A percentile compares a stretch with the other conserved stretches of the same genome.
Conservation (phyloP, 2,888 invertebrate species). For the Choristoneura rosaceana region DNA sequence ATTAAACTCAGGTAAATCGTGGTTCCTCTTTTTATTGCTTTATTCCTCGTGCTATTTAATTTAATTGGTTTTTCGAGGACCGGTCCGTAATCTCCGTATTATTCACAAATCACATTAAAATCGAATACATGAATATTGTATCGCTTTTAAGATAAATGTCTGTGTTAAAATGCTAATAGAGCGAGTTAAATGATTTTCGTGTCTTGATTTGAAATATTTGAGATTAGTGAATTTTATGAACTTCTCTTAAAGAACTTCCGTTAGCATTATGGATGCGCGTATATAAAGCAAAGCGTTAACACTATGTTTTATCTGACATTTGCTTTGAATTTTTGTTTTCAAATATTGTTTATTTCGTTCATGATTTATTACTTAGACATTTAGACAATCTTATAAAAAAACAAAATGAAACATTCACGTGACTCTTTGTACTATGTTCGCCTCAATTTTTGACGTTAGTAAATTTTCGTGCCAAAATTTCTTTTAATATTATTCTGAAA, state of each 20-base stretch:
- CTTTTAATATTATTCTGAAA: slow-evolving; percentile 15
- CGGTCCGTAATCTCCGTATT: slow-evolving; percentile 45
- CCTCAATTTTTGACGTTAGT: neutral
- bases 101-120: slow-evolving; percentile 43
- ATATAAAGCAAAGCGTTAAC: slow-evolving; percentile 52
- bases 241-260: slow-evolving; percentile 59
- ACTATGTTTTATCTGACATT: slow-evolving; percentile 50
- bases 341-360: neutral
- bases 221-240: slow-evolving; percentile 54
- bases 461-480: slow-evolving; percentile 4
- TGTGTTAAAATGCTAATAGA: slow-evolving; percentile 59
- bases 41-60: slow-evolving; percentile 63
- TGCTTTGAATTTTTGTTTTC: slow-evolving; percentile 39
- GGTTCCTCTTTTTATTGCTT: slow-evolving; percentile 64
- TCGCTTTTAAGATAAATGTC: slow-evolving; percentile 44
- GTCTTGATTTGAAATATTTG: slow-evolving; percentile 51
- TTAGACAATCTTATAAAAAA: neutral
- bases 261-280: slow-evolving; percentile 50
- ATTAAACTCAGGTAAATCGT: slow-evolving; percentile 63
- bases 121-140: slow-evolving; percentile 41
- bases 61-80: slow-evolving; percentile 56
- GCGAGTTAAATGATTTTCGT: slow-evolving; percentile 54
- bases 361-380: neutral
- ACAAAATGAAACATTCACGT: neutral
- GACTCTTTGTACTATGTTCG: neutral